These are phyloP conservation scores for Chrysolina oricalcia DNA, from an alignment of 2,888 invertebrate species.

Conservation along the genomic window DNA sequence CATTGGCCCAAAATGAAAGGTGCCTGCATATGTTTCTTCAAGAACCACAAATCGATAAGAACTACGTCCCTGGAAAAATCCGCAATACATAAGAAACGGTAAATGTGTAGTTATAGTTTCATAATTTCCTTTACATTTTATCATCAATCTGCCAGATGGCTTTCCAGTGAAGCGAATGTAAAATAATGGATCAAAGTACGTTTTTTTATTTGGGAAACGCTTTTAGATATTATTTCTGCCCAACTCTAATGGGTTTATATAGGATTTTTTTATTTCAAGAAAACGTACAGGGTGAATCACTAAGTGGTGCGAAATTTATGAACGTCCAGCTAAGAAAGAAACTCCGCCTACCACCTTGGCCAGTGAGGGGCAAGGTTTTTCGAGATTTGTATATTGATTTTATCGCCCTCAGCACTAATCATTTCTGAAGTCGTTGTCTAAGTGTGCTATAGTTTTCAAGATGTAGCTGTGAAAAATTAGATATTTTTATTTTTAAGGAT, in stretches of 20 bases:
- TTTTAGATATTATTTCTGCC: background rate
- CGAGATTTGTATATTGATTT: no score
- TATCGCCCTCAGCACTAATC: no score
- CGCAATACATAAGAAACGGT: conserved; percentile 86
- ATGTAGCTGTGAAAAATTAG: background rate
- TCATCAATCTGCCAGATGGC: conserved; percentile 23
- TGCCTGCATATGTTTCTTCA: conserved; percentile 99
- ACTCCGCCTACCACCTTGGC: no score
- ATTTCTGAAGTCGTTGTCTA: no score
- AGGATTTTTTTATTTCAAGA: no score
- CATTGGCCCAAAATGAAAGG: conserved; percentile 97
- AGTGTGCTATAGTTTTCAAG: background rate
- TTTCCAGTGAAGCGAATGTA: conserved; percentile 9
- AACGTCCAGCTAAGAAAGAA: no score
- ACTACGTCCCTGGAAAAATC: conserved; percentile 99
- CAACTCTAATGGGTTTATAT: no score
- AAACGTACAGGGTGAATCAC: background rate
- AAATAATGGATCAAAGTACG: conserved; percentile 42
- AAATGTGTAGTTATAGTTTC: conserved; percentile 51
- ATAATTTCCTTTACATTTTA: conserved; percentile 51
- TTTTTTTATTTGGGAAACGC: conserved; percentile 18
- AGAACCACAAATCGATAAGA: conserved; percentile 97
- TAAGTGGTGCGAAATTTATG: background rate
- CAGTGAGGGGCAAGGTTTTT: no score
- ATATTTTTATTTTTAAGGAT: background rate